These are phyloP conservation scores for Ophiodon elongatus DNA, from an alignment of 2,113 vertebrate genomes.

Conservation along the genomic window DNA sequence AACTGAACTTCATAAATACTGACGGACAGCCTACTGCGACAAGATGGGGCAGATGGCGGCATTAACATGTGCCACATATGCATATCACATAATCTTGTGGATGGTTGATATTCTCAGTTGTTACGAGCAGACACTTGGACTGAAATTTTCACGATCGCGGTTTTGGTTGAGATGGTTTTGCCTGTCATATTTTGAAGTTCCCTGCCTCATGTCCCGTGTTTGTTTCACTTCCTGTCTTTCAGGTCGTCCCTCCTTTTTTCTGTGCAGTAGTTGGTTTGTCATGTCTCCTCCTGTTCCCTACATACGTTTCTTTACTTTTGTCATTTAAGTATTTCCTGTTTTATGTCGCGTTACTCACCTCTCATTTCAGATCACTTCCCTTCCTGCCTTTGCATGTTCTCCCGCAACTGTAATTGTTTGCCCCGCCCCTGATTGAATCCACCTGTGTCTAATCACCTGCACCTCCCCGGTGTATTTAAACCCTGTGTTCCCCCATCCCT, in stretches of 20 bases:
- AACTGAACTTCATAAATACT: not conserved
- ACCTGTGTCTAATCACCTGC: not conserved
- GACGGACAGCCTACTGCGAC: not conserved
- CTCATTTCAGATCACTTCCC: not conserved
- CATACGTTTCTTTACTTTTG: not conserved
- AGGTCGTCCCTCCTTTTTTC: not conserved
- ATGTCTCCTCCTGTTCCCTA: not conserved
- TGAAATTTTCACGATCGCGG: not conserved
- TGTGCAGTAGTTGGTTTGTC: not conserved
- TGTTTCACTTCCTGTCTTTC: not conserved
- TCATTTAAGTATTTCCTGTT: not conserved
- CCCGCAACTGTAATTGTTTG: not conserved
- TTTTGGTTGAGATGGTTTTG: not conserved
- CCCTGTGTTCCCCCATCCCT: not conserved
- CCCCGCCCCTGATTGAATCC: not conserved
- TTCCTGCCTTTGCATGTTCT: not conserved
- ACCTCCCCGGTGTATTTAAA: not conserved
- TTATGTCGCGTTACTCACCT: not conserved
- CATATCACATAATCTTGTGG: not conserved
- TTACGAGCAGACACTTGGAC: not conserved
- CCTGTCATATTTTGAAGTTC: not conserved
- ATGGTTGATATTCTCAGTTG: not conserved
- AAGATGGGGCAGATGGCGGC: slow-evolving; percentile 9
- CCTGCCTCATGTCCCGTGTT: not conserved
- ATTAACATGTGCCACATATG: not conserved